phyloP scores from a whole-genome alignment of 1,140 invertebrate genomes.

The Palaemon carinicauda region DNA sequence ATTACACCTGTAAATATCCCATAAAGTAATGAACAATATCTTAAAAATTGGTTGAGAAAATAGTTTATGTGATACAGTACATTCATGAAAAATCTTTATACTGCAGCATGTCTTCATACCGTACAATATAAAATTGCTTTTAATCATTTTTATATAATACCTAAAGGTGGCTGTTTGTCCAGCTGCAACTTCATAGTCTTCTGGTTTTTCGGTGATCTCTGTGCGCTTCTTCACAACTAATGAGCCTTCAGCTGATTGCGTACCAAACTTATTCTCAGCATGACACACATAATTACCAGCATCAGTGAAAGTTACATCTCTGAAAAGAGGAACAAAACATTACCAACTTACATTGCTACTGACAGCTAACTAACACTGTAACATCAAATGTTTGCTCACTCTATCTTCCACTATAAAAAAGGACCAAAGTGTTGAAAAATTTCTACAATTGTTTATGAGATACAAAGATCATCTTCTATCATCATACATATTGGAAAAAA shows the following conservation, averaged over 20 bases:
- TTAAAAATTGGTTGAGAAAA: too few relatives aligned
- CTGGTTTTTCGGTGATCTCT: slow-evolving; percentile 83
- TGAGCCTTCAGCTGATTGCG: slow-evolving; percentile 77
- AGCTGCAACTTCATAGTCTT: slow-evolving; percentile 89
- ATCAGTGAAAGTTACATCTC: slow-evolving; percentile 83
- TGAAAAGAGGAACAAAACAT: slow-evolving; percentile 59
- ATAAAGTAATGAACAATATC: too few relatives aligned
- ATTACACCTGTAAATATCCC: slow-evolving; percentile 73
- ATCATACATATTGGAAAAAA: too few relatives aligned
- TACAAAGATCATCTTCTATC: too few relatives aligned
- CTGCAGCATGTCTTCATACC: not conserved
- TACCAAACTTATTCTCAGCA: slow-evolving; percentile 92
- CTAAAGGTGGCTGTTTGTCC: slow-evolving; percentile 90
- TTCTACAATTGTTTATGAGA: too few relatives aligned
- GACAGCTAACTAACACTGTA: not conserved
- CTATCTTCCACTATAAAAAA: too few relatives aligned
- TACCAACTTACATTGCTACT: not conserved
- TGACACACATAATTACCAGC: slow-evolving; percentile 89
- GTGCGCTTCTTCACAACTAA: slow-evolving; percentile 87
- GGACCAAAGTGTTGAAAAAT: too few relatives aligned
- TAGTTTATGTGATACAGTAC: too few relatives aligned
- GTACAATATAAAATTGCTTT: too few relatives aligned
- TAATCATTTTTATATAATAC: slow-evolving; percentile 7
- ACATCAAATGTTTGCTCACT: not conserved
- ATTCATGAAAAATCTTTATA: too few relatives aligned